These are phyloP conservation scores for Pelochelys cantorii DNA, from an alignment of 2,797 vertebrate genomes.

Conservation along the genomic window DNA sequence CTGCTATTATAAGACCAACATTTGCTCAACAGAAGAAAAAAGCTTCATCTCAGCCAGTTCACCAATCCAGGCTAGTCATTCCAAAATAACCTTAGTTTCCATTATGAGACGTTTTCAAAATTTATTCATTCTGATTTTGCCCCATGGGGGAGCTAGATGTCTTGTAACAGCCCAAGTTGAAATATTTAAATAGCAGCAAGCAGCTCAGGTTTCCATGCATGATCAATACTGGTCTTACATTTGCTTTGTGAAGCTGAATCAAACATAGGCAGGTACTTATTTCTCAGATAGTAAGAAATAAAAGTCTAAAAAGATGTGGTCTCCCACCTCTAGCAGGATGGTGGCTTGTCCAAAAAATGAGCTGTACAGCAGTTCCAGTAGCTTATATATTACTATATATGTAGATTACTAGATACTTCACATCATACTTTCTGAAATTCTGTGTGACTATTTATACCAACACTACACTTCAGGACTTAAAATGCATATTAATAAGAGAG, in stretches of 20 bases:
- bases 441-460: not conserved
- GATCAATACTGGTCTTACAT: not conserved
- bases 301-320: not conserved
- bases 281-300: not conserved
- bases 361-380: not conserved
- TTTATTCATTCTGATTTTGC: not conserved
- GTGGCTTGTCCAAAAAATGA: not conserved
- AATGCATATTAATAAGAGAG: not conserved
- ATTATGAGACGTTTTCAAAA: not conserved
- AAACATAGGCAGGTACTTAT: not conserved
- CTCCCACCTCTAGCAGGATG: not conserved
- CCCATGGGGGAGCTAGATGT: not conserved
- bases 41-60: not conserved
- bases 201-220: conserved; percentile 21
- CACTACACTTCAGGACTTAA: not conserved
- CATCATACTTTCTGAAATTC: not conserved
- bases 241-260: not conserved
- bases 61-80: not conserved
- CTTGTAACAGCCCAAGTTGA: not conserved
- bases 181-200: conserved; percentile 20
- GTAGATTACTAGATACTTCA: conserved; percentile 10
- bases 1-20: not conserved
- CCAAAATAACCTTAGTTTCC: not conserved
- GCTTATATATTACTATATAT: not conserved
- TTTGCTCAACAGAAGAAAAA: conserved; percentile 28